Conservation (phyloP, 2,888 invertebrate genomes). For the Pseudococcus jackbeardsleyi region DNA sequence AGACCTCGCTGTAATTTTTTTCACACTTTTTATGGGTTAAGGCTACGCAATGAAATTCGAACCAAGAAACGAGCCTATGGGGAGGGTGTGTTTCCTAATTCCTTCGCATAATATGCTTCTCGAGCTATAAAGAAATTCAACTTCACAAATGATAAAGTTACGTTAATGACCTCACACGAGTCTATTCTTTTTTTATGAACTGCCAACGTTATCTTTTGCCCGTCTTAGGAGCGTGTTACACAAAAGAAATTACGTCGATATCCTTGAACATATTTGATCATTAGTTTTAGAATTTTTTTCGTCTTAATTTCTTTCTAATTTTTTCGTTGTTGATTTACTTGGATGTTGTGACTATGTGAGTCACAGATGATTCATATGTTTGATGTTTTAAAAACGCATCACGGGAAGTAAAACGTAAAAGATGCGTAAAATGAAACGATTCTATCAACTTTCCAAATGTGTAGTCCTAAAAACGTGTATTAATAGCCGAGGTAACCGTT, state of each 20-base stretch:
- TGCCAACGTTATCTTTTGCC: neutral
- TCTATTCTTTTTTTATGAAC: neutral
- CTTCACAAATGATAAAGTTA: constrained; percentile 13
- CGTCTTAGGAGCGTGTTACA: neutral
- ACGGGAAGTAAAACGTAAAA: neutral
- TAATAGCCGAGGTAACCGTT: constrained; percentile 4
- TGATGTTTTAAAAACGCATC: neutral
- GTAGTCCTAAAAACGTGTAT: neutral
- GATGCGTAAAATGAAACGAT: neutral
- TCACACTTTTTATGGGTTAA: constrained; percentile 1
- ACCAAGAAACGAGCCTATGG: neutral
- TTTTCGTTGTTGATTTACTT: neutral
- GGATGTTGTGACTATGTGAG: neutral
- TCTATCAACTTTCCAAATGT: neutral
- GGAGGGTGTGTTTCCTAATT: neutral
- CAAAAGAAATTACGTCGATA: neutral
- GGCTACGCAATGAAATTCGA: neutral
- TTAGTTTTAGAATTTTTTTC: neutral
- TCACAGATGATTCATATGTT: constrained; percentile 8
- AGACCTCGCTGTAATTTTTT: neutral
- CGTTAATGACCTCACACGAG: neutral
- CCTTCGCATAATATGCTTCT: neutral
- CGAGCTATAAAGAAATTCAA: neutral
- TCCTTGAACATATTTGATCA: neutral
- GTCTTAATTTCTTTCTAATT: neutral